These are phyloP conservation scores for Parthenolecanium corni DNA, from an alignment of 2,888 invertebrate species.

Conservation along the genomic window DNA sequence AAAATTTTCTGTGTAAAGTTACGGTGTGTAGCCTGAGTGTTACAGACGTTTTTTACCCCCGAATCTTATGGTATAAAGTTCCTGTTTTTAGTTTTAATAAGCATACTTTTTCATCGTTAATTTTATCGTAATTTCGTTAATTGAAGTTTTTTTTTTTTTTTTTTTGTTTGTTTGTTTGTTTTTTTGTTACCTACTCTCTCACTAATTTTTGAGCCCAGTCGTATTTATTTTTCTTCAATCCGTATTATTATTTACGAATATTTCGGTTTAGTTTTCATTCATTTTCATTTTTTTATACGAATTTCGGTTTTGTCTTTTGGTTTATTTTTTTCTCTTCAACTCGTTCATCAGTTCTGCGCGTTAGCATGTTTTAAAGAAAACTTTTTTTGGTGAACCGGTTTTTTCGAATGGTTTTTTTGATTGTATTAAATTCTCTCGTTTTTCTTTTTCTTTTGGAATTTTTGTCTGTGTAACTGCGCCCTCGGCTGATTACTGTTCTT, in stretches of 20 bases:
- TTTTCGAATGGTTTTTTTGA: not conserved
- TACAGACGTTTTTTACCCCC: constrained; percentile 19
- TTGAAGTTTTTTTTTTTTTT: not conserved
- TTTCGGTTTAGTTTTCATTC: too few species aligned
- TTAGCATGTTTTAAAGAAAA: not conserved
- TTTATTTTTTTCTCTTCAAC: not conserved
- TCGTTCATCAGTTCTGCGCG: not conserved
- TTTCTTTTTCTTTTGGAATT: not conserved
- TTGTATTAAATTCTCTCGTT: not conserved
- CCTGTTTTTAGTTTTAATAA: constrained; percentile 2
- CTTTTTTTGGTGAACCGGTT: not conserved
- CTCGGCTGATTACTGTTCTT: too few species aligned
- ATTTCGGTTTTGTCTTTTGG: not conserved
- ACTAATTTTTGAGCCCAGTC: not conserved
- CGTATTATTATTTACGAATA: not conserved
- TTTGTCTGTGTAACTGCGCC: too few species aligned
- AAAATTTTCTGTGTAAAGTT: constrained; percentile 13
- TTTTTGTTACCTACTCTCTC: too few species aligned
- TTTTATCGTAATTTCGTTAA: too few species aligned
- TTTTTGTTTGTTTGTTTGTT: constrained; percentile 3
- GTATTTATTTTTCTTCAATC: not conserved
- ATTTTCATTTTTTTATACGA: not conserved
- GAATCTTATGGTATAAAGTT: constrained; percentile 23
- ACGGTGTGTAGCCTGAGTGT: constrained; percentile 6
- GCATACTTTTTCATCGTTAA: too few species aligned